Conservation (phyloP, 1,140 invertebrate genomes). For the Chelonus insularis region DNA sequence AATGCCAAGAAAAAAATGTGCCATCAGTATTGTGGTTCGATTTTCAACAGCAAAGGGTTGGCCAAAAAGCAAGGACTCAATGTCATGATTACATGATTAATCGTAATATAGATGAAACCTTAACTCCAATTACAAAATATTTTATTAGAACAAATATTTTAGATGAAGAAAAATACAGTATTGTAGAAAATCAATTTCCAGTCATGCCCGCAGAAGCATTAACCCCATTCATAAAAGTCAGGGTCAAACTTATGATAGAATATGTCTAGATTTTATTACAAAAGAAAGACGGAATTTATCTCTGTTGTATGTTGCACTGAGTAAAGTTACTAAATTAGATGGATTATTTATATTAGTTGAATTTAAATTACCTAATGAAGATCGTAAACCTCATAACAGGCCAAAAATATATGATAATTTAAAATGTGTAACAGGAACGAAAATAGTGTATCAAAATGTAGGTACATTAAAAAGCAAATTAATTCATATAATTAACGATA, state of each 20-base stretch:
- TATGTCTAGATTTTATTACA: constrained; percentile 10
- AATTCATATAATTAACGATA: constrained; percentile 2
- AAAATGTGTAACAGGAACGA: neutral
- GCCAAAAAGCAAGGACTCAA: neutral
- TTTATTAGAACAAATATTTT: neutral
- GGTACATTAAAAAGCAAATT: constrained; percentile 1
- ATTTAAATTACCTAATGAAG: neutral
- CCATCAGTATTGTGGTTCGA: constrained; percentile 17
- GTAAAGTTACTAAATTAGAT: neutral
- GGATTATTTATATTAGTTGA: constrained; percentile 8
- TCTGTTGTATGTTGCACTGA: neutral
- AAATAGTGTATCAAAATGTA: neutral
- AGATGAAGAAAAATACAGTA: constrained; percentile 2
- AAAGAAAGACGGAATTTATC: neutral
- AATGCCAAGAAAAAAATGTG: neutral
- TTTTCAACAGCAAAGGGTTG: constrained; percentile 10
- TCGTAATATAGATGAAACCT: neutral
- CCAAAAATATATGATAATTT: neutral
- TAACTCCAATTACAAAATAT: constrained; percentile 3
- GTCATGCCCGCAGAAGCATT: constrained; percentile 16
- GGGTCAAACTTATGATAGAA: constrained; percentile 12
- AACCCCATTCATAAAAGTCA: constrained; percentile 21
- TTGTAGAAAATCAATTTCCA: constrained; percentile 8
- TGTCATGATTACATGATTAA: neutral
- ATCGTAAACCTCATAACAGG: no score